Conservation (phyloP, 2,797 vertebrate species). For the Lepus townsendii region DNA sequence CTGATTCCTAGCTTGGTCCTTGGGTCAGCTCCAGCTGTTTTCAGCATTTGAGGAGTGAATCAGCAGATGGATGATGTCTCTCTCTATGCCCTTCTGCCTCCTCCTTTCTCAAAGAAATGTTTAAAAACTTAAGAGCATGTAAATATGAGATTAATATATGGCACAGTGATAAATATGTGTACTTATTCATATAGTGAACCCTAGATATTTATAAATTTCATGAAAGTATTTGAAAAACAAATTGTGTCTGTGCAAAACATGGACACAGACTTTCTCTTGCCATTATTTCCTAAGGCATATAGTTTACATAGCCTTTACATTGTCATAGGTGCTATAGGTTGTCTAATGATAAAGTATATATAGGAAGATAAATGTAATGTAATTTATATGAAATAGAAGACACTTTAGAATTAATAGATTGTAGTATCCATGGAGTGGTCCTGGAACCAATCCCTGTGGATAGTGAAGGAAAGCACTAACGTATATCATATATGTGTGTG, state of each 20-base stretch:
- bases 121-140: too few relatives aligned
- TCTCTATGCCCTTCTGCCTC: too few relatives aligned
- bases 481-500: too few relatives aligned
- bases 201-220: neutral
- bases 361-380: neutral
- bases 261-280: neutral
- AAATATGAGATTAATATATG: neutral
- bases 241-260: neutral
- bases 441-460: neutral
- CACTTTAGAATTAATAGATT: too few relatives aligned
- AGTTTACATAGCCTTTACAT: neutral
- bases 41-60: too few relatives aligned
- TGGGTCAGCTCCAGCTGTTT: too few relatives aligned
- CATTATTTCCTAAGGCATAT: neutral
- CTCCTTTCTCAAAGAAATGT: too few relatives aligned
- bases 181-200: neutral
- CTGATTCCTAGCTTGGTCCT: too few relatives aligned
- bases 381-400: neutral
- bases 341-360: neutral
- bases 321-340: neutral
- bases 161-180: neutral
- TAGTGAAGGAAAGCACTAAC: neutral
- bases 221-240: neutral
- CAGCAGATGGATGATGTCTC: too few relatives aligned
- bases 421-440: too few relatives aligned